Conservation (phyloP, 2,888 invertebrate genomes). For the Leucoptera coffeella region DNA sequence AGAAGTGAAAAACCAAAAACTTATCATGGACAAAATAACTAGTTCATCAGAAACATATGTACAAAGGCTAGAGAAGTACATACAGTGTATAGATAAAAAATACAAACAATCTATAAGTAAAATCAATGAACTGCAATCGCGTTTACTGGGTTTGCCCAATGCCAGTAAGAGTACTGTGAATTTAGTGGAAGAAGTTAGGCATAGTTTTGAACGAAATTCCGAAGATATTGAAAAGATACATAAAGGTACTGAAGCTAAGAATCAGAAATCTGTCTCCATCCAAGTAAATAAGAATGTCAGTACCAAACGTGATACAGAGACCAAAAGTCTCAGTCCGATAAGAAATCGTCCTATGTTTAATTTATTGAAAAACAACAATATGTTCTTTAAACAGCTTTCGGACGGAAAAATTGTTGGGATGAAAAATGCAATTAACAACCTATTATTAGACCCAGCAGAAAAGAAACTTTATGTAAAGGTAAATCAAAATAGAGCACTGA, state of each 20-base stretch:
- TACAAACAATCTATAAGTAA: slow-evolving; percentile 17
- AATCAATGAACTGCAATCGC: slow-evolving; percentile 15
- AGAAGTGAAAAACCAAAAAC: slow-evolving; percentile 24
- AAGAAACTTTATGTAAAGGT: too few relatives aligned
- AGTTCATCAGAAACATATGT: slow-evolving; percentile 19
- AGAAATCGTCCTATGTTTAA: too few relatives aligned
- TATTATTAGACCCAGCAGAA: too few relatives aligned
- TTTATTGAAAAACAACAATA: too few relatives aligned
- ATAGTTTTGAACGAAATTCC: slow-evolving; percentile 14
- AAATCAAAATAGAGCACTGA: too few relatives aligned
- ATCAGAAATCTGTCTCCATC: too few relatives aligned
- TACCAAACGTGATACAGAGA: too few relatives aligned
- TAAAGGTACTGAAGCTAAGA: slow-evolving; percentile 7
- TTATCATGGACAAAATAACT: slow-evolving; percentile 24
- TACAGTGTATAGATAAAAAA: slow-evolving; percentile 15
- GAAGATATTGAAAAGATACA: slow-evolving; percentile 14
- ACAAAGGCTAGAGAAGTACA: slow-evolving; percentile 21
- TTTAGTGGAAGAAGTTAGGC: slow-evolving; percentile 12
- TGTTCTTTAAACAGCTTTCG: too few relatives aligned
- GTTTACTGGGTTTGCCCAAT: slow-evolving; percentile 10
- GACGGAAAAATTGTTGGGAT: too few relatives aligned
- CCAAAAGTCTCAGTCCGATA: too few relatives aligned
- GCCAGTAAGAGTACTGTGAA: slow-evolving; percentile 12
- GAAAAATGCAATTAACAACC: too few relatives aligned
- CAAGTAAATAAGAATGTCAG: too few relatives aligned